Conservation (phyloP, 2,113 vertebrate species). For the Peromyscus maniculatus region DNA sequence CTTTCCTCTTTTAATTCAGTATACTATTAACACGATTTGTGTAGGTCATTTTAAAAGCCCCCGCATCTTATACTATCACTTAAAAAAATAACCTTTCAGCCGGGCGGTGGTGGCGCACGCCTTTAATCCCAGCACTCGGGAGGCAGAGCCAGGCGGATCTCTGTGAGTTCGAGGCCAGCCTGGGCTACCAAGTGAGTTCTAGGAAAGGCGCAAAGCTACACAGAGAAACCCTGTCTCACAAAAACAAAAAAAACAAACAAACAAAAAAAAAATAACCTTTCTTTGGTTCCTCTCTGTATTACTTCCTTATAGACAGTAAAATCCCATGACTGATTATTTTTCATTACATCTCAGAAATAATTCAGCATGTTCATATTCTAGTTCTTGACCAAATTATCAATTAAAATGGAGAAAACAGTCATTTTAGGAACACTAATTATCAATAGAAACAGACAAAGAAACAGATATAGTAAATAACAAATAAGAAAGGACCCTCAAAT, state of each 20-base stretch:
- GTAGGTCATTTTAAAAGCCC: neutral
- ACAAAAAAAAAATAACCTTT: neutral
- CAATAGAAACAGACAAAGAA: neutral
- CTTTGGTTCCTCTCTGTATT: neutral
- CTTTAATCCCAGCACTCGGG: too few species aligned
- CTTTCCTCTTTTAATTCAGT: neutral
- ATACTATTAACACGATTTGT: neutral
- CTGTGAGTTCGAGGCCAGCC: too few species aligned
- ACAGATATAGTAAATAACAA: neutral
- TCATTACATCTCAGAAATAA: slow-evolving; percentile 10
- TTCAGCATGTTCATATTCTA: slow-evolving; percentile 24
- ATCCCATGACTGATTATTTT: neutral
- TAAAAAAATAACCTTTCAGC: neutral
- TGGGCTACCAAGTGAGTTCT: too few species aligned
- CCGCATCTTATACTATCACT: neutral
- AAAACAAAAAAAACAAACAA: too few species aligned
- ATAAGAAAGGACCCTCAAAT: neutral
- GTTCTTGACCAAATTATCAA: neutral
- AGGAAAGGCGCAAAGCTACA: too few species aligned
- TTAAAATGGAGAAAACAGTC: neutral
- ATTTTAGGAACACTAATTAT: neutral
- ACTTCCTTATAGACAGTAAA: slow-evolving; percentile 29
- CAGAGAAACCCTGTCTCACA: too few species aligned
- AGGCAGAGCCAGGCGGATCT: too few species aligned
- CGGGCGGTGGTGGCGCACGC: too few species aligned